Percentiles rank a stretch among this genome's conserved stretches.
Conservation (phyloP, 2,888 invertebrate species). For the Callosobruchus maculatus region DNA sequence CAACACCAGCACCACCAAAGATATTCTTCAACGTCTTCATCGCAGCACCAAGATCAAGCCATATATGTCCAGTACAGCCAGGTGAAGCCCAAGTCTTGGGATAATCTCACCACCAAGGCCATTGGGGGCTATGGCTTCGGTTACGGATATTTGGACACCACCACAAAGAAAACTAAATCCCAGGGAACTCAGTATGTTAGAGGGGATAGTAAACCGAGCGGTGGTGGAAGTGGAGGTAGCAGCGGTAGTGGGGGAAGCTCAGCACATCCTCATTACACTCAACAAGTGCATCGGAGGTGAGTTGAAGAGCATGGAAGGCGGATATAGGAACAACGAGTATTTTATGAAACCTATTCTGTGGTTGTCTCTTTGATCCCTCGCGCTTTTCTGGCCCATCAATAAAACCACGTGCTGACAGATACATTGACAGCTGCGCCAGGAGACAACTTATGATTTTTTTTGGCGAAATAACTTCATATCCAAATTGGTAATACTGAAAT, state of each 20-base stretch:
- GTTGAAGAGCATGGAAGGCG: not conserved
- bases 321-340: too few species aligned
- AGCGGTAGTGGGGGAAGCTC: conserved; percentile 6
- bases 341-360: too few species aligned
- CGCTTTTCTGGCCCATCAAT: too few species aligned
- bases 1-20: conserved; percentile 38
- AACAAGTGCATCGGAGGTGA: conserved; percentile 46
- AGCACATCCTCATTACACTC: conserved; percentile 46
- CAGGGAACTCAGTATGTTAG: conserved; percentile 10
- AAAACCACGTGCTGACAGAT: too few species aligned
- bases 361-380: too few species aligned
- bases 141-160: conserved; percentile 76
- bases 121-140: conserved; percentile 85
- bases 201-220: conserved; percentile 12
- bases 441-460: too few species aligned
- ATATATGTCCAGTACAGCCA: conserved; percentile 49
- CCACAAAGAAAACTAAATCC: conserved; percentile 32
- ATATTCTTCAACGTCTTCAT: conserved; percentile 23
- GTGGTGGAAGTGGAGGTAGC: conserved; percentile 10
- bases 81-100: conserved; percentile 84
- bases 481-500: too few species aligned
- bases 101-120: conserved; percentile 81
- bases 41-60: conserved; percentile 40
- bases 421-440: too few species aligned
- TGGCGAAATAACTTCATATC: too few species aligned